Evolutionary conservation across 2,113 vertebrate genomes (phyloP), one percentile per base, ranked within the genome.

Genomic region (Murina feae): DNA sequence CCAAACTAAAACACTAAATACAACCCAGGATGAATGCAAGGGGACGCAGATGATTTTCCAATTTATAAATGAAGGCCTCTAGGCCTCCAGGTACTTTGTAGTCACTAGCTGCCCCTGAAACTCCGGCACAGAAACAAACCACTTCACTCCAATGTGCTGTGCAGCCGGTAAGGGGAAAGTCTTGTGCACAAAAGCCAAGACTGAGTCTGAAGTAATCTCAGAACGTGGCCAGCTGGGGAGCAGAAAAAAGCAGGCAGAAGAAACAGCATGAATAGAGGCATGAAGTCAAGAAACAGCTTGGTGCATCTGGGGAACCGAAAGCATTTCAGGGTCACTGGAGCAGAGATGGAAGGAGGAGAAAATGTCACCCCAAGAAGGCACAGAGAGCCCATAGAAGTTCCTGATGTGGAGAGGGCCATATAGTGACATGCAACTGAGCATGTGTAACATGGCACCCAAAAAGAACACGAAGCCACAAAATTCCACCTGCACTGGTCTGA

Each of bases 251-350:
- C n/a, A 30, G 63, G 18, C 17, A 35, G 9, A 42, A 44, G 2
- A 12, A 32, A 42, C 30, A 53, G 63, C 3, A 9, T 21, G 16
- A 58, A 58, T n/a, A 80, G 37, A 83, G 49, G 47, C 68, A 32
- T 7, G 4, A 11, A 63, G 49, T 74, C 66, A 44, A 42, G 79
- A 80, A 71, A 35, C 3, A 23, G 25, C 30, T 32, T n/a, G 44
- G 72, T 49, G 28, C 20, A 9, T 10, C 23, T 72, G 16, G 23
- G 5, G 5, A 44, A 4, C 21, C 1, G 0, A 2, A 5, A 10
- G 63, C 3, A 1, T 58, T 63, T 30, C 28, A 21, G 30, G 11
- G 5, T n/a, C 28, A 5, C 21, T 25, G 18, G 21, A 14, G 2
- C n/a, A 66, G 58, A 69, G 35, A 51, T n/a, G n/a, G 23, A 23